A percentile compares a stretch with the other conserved stretches of the same genome.
phyloP scores from a whole-genome alignment of 2,888 invertebrate species.

The Pegoplata infirma region DNA sequence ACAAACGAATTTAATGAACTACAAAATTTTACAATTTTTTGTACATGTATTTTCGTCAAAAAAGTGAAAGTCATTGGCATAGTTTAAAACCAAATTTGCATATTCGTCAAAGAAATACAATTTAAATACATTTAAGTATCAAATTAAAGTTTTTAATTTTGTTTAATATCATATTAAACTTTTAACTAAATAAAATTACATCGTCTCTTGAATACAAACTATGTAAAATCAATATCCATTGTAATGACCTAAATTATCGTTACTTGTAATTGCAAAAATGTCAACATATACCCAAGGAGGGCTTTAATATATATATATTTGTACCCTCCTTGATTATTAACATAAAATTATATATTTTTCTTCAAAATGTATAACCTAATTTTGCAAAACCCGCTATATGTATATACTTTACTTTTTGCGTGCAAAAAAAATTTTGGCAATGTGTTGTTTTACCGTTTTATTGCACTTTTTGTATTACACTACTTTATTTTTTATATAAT shows the following conservation, averaged over 20 bases:
- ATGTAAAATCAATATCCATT: not conserved
- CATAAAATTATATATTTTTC: too few species aligned
- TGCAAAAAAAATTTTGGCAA: too few species aligned
- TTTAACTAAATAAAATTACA: too few species aligned
- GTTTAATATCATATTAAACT: too few species aligned
- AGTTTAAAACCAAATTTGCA: slow-evolving; percentile 14
- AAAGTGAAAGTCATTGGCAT: slow-evolving; percentile 39
- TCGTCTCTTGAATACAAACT: not conserved
- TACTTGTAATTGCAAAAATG: not conserved
- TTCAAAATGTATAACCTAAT: too few species aligned
- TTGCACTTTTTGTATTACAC: not conserved
- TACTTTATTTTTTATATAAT: not conserved
- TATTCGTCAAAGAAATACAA: too few species aligned
- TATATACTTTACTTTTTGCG: too few species aligned
- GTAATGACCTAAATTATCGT: not conserved
- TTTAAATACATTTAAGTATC: too few species aligned
- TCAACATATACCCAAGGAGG: not conserved
- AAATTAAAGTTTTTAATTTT: too few species aligned
- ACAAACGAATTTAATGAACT: not conserved
- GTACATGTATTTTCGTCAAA: not conserved
- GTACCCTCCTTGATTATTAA: too few species aligned
- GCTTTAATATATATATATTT: too few species aligned
- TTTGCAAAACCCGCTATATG: too few species aligned
- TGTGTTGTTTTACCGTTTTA: not conserved
- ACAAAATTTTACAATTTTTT: not conserved